phyloP scores from a whole-genome alignment of 1,140 invertebrate species.

The Samia ricini region DNA sequence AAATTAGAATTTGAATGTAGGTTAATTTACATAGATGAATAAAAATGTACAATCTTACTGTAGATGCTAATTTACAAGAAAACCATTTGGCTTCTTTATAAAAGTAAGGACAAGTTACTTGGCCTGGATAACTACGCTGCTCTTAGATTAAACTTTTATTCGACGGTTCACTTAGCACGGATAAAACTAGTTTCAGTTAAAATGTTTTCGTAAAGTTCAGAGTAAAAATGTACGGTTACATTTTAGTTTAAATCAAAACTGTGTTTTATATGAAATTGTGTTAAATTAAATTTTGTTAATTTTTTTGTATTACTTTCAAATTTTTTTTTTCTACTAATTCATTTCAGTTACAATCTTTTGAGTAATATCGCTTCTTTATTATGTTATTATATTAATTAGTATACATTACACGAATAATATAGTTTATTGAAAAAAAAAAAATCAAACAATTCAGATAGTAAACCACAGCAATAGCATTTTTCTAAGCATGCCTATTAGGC shows the following conservation, averaged over 20 bases:
- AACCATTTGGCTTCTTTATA: slow-evolving; percentile 5
- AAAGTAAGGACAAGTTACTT: slow-evolving; percentile 15
- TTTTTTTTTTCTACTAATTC: not conserved
- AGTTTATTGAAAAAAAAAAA: too few relatives aligned
- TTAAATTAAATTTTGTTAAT: not conserved
- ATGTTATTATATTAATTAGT: too few relatives aligned
- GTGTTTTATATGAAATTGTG: not conserved
- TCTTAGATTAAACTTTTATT: slow-evolving; percentile 27
- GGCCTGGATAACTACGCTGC: slow-evolving; percentile 15
- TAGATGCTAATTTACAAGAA: not conserved
- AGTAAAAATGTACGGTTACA: slow-evolving; percentile 21
- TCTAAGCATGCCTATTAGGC: too few relatives aligned
- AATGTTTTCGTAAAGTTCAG: slow-evolving; percentile 24
- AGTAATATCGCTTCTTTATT: too few relatives aligned
- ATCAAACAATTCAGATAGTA: too few relatives aligned
- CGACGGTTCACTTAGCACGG: slow-evolving; percentile 27
- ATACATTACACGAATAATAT: too few relatives aligned
- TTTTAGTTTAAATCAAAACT: slow-evolving; percentile 19
- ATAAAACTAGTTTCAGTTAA: slow-evolving; percentile 30
- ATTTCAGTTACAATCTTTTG: not conserved
- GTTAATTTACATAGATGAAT: not conserved
- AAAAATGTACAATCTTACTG: not conserved
- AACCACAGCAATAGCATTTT: too few relatives aligned
- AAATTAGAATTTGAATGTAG: not conserved
- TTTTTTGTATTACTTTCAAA: not conserved